These are phyloP conservation scores for Lagopus leucura DNA, from an alignment of 2,113 vertebrate species.

Conservation along the genomic window DNA sequence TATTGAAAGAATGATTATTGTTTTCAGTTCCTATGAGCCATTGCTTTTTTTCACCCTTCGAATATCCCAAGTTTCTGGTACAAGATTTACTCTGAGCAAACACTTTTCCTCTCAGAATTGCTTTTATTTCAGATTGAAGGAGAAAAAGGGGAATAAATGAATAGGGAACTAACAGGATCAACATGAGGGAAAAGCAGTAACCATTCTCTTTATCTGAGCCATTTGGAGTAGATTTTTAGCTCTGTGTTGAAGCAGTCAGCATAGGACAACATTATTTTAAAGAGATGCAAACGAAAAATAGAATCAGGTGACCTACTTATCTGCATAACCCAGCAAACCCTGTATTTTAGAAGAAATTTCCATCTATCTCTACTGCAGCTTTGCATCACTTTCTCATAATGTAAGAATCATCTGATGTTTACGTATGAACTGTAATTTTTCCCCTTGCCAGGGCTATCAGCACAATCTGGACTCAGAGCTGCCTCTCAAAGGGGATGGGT, in stretches of 20 bases:
- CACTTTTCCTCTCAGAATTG: not conserved
- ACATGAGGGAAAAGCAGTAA: not conserved
- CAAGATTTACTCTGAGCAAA: conserved; percentile 37
- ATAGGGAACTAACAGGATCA: not conserved
- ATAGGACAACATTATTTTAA: not conserved
- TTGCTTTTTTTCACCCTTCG: not conserved
- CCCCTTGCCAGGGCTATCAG: not conserved
- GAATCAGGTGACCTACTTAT: not conserved
- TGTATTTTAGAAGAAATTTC: not conserved
- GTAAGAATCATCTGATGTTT: not conserved
- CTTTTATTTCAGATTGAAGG: conserved; percentile 2
- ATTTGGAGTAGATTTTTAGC: not conserved
- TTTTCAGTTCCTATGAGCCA: conserved; percentile 25
- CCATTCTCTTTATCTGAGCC: not conserved
- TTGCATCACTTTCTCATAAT: not conserved
- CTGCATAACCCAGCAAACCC: not conserved
- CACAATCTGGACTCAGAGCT: not conserved
- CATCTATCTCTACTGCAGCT: not conserved
- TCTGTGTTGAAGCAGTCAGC: not conserved
- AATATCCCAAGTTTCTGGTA: not conserved
- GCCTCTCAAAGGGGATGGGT: no score
- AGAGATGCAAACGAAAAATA: not conserved
- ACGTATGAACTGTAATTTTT: not conserved
- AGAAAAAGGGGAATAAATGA: conserved; percentile 7
- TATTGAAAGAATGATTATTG: conserved; percentile 39